phyloP scores from a whole-genome alignment of 37 sponge, comb jelly and placozoan genomes.

The Ianthella basta region DNA sequence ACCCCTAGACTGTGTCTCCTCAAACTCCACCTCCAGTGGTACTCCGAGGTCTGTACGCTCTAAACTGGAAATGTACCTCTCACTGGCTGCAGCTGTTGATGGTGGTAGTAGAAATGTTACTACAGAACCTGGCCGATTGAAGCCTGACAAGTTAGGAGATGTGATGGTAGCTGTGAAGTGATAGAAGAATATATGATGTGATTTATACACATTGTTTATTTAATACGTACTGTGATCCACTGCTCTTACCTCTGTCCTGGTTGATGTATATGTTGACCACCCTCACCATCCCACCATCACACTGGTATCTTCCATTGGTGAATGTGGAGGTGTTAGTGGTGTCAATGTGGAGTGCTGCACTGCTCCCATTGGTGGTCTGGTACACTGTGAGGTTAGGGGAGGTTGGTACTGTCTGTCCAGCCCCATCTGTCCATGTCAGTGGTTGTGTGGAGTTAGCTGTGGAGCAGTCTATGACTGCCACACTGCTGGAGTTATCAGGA shows the following conservation, averaged over 20 bases:
- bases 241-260: too few species aligned
- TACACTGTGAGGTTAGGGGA: neutral
- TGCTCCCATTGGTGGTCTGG: constrained; percentile 23
- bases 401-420: constrained; percentile 20
- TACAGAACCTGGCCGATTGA: too few species aligned
- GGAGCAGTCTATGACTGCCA: too few species aligned
- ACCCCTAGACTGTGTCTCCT: neutral
- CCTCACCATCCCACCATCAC: neutral
- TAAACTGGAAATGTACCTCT: constrained; percentile 11
- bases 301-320: constrained; percentile 23
- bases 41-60: neutral
- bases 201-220: too few species aligned
- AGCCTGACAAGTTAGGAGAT: too few species aligned
- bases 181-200: too few species aligned
- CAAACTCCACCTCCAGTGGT: constrained; percentile 28
- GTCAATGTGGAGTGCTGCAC: constrained; percentile 1
- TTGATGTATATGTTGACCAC: too few species aligned
- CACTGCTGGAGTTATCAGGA: too few species aligned
- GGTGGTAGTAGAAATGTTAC: too few species aligned
- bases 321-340: neutral
- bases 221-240: too few species aligned
- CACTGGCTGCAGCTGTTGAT: neutral
- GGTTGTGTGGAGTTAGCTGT: constrained; percentile 9
- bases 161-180: too few species aligned
- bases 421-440: neutral